Evolutionary conservation across 2,113 vertebrate genomes (phyloP).

Genomic region (Crocuta crocuta): DNA sequence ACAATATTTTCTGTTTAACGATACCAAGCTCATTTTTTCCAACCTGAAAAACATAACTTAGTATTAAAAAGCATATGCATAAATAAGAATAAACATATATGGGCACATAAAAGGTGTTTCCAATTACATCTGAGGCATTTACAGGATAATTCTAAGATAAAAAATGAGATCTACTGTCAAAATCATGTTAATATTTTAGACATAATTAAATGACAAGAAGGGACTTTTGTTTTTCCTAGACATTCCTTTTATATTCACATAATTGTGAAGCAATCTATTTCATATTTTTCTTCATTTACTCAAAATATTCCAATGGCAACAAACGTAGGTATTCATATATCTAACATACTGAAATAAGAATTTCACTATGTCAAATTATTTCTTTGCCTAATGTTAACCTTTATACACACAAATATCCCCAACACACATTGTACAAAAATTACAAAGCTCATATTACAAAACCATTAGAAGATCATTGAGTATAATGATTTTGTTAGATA

Average conservation of each 20-base stretch:
- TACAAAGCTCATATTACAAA: neutral
- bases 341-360: neutral
- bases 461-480: neutral
- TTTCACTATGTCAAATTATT: neutral
- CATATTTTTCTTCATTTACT: neutral
- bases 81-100: neutral
- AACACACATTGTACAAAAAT: too few relatives aligned
- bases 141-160: neutral
- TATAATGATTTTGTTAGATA: neutral
- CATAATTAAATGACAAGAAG: neutral
- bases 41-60: neutral
- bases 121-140: neutral
- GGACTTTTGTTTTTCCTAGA: neutral
- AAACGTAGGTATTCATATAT: neutral
- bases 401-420: neutral
- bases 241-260: neutral
- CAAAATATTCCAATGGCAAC: neutral
- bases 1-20: neutral
- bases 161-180: neutral
- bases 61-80: neutral
- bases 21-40: neutral
- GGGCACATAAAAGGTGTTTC: neutral
- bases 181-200: neutral
- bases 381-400: neutral
- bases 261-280: neutral